phyloP scores from a whole-genome alignment of 1,140 invertebrate species.

The Drosophila yakuba region DNA sequence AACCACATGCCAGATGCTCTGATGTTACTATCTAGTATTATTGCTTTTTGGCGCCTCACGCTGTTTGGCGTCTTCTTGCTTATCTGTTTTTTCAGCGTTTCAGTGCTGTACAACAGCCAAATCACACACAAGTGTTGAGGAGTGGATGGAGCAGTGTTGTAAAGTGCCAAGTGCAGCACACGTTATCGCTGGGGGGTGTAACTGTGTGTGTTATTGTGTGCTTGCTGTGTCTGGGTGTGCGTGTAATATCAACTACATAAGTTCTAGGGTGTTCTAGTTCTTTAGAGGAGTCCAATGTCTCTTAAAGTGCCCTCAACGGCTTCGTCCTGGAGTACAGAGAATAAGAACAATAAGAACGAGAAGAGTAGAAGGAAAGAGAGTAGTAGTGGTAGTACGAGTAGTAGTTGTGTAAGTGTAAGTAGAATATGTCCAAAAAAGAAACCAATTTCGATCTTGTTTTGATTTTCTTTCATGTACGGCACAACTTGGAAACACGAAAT shows the following conservation, averaged over 20 bases:
- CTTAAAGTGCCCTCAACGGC: conserved; percentile 92
- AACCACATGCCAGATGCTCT: conserved; percentile 44
- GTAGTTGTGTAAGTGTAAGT: conserved; percentile 31
- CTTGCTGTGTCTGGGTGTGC: conserved; percentile 43
- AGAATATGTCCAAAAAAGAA: conserved; percentile 38
- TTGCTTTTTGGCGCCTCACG: conserved; percentile 41
- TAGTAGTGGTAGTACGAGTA: conserved; percentile 38
- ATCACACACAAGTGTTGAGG: conserved; percentile 27
- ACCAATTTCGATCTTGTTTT: conserved; percentile 25
- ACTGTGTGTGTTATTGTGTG: conserved; percentile 21
- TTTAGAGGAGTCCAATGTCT: conserved; percentile 92
- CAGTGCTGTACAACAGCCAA: conserved; percentile 39
- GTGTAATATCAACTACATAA: conserved; percentile 68
- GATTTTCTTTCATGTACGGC: conserved; percentile 25
- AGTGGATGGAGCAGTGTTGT: conserved; percentile 22
- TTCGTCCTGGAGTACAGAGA: conserved; percentile 89
- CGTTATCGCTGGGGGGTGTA: conserved; percentile 25
- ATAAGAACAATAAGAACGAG: conserved; percentile 85
- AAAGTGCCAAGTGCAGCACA: conserved; percentile 45
- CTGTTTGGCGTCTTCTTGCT: conserved; percentile 18
- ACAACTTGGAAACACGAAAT: conserved; percentile 47
- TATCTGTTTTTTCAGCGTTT: conserved; percentile 9
- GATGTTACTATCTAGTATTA: conserved; percentile 34
- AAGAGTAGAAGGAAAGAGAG: conserved; percentile 66
- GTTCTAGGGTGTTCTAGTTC: conserved; percentile 63